Conservation (phyloP, 2,797 vertebrate genomes). For the Simalia tracyae region DNA sequence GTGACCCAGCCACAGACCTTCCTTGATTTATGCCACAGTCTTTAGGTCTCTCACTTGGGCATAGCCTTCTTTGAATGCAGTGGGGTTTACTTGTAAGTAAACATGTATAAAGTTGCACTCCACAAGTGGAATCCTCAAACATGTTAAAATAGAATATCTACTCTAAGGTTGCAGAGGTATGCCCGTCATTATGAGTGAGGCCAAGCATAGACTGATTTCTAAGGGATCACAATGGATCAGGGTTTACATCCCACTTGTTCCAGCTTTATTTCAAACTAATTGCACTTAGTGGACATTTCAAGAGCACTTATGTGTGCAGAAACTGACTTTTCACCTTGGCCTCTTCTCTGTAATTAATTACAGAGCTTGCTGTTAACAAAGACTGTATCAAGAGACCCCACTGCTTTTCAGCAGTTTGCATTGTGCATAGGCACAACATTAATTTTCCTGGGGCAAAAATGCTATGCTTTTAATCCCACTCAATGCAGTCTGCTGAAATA, state of each 20-base stretch:
- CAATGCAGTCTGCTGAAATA: constrained; percentile 38
- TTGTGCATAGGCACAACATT: constrained; percentile 33
- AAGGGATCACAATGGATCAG: not conserved
- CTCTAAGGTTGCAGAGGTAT: not conserved
- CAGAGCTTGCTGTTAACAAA: constrained; percentile 22
- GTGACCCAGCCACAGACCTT: not conserved
- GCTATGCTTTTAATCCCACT: constrained; percentile 31
- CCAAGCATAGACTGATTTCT: not conserved
- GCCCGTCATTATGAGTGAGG: not conserved
- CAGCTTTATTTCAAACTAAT: not conserved
- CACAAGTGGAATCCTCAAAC: not conserved
- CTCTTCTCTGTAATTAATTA: constrained; percentile 35
- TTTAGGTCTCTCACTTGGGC: too few relatives aligned
- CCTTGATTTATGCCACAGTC: not conserved
- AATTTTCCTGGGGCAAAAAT: constrained; percentile 38
- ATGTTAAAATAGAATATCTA: not conserved
- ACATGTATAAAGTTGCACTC: not conserved
- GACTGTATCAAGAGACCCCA: constrained; percentile 11
- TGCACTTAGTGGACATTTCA: not conserved
- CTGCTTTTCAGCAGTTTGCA: constrained; percentile 31
- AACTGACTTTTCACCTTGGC: constrained; percentile 11
- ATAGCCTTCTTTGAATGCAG: too few relatives aligned
- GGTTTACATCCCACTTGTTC: not conserved
- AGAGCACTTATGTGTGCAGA: not conserved
- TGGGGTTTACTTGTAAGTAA: not conserved